Evolutionary conservation across 2,797 vertebrate genomes (phyloP).

Genomic region (Borostomias antarcticus): DNA sequence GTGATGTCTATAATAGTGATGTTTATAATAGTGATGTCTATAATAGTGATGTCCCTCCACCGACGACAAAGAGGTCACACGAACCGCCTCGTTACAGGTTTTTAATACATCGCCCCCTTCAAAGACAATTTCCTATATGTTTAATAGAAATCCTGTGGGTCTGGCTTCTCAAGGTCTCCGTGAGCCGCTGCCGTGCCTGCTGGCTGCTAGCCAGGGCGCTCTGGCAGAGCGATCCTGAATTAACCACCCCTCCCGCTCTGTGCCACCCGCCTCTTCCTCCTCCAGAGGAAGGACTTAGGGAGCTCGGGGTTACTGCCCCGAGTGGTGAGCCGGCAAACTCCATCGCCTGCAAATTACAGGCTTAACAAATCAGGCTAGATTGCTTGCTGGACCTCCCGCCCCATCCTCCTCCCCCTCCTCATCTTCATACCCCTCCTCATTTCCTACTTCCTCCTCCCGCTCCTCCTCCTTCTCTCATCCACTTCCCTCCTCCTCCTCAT

Average conservation of each 20-base stretch:
- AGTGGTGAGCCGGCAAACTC: conserved; percentile 58
- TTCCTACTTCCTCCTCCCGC: conserved; percentile 46
- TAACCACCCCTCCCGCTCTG: conserved; percentile 65
- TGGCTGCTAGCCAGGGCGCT: conserved; percentile 78
- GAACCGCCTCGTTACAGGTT: conserved; percentile 71
- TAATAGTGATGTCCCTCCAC: not conserved
- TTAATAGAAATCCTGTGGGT: conserved; percentile 77
- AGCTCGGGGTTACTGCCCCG: conserved; percentile 21
- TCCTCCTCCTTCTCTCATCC: conserved; percentile 17
- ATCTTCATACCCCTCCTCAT: not conserved
- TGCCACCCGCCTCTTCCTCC: conserved; percentile 41
- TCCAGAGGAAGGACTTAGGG: conserved; percentile 68
- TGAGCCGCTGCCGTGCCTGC: conserved; percentile 75
- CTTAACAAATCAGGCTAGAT: conserved; percentile 81
- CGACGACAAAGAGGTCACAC: too few relatives aligned
- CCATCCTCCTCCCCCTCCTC: conserved; percentile 23
- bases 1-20: not conserved
- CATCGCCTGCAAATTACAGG: conserved; percentile 72
- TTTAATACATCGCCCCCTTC: conserved; percentile 79
- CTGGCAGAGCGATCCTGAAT: conserved; percentile 82
- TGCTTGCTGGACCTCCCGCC: conserved; percentile 60
- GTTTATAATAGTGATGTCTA: not conserved
- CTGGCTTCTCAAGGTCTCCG: conserved; percentile 77
- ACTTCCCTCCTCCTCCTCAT: not conserved
- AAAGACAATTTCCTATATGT: conserved; percentile 80